Percentiles rank a stretch among this genome's conserved stretches.
phyloP scores from a whole-genome alignment of 2,797 vertebrate genomes.

The Chromis chromis region DNA sequence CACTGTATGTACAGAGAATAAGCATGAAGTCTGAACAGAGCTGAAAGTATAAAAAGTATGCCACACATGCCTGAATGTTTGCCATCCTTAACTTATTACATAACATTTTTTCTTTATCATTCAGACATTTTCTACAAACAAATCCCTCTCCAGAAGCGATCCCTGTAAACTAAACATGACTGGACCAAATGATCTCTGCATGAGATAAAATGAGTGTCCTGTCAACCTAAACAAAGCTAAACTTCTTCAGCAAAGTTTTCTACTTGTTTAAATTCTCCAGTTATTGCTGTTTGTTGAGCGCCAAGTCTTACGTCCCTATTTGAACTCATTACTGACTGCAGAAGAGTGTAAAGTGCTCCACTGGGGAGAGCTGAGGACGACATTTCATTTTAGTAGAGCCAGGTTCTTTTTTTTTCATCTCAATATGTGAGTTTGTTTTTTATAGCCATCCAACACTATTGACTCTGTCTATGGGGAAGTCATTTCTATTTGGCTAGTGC shows the following conservation, averaged over 20 bases:
- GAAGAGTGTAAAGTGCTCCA: conserved; percentile 7
- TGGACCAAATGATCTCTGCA: not conserved
- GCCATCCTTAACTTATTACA: not conserved
- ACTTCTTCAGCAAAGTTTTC: conserved; percentile 3
- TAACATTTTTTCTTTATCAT: not conserved
- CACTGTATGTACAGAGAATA: too few species aligned
- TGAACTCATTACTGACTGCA: conserved; percentile 24
- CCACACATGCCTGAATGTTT: not conserved
- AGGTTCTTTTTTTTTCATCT: not conserved
- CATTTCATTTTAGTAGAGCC: too few species aligned
- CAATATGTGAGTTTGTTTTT: not conserved
- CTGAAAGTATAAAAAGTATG: not conserved
- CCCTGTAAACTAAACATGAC: not conserved
- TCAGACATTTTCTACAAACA: not conserved
- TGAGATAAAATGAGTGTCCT: conserved; percentile 11
- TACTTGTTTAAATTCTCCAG: conserved; percentile 4
- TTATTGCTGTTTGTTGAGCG: not conserved
- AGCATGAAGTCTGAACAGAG: too few species aligned
- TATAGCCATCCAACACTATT: conserved; percentile 3
- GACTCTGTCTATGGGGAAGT: conserved; percentile 36
- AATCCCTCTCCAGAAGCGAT: not conserved
- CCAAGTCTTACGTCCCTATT: conserved; percentile 32
- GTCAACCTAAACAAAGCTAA: conserved; percentile 26
- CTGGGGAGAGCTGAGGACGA: conserved; percentile 7
- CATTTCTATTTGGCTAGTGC: not conserved